A percentile compares a stretch with the other conserved stretches of the same genome.
phyloP scores from a whole-genome alignment of 2,113 vertebrate species.

The Helogale parvula region DNA sequence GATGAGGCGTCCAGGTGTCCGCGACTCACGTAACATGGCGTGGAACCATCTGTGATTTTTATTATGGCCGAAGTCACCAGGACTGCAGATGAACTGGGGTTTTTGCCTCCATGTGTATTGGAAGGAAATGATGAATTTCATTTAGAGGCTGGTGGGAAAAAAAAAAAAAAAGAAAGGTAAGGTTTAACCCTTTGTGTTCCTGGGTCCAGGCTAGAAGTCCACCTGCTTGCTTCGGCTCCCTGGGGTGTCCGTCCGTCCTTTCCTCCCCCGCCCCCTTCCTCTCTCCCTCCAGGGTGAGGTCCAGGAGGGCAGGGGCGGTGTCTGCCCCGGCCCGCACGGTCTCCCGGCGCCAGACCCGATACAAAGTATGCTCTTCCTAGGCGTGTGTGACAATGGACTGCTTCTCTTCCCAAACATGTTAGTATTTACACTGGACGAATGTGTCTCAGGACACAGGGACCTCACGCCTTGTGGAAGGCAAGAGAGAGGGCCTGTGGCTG shows the following conservation, averaged over 20 bases:
- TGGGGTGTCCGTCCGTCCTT: not conserved
- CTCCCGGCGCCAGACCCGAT: not conserved
- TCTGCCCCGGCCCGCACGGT: too few species aligned
- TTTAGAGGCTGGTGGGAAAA: too few species aligned
- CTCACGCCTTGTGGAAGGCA: accelerated
- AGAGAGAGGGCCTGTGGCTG: not conserved
- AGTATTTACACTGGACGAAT: accelerated
- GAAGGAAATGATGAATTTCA: not conserved
- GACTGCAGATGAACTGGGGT: accelerated
- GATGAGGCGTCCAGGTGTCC: accelerated
- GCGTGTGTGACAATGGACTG: accelerated
- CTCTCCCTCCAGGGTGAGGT: not conserved
- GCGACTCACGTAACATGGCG: accelerated
- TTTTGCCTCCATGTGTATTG: accelerated
- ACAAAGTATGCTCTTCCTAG: not conserved
- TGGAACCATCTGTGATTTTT: not conserved
- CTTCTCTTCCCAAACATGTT: not conserved
- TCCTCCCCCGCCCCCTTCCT: accelerated
- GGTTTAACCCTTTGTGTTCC: not conserved
- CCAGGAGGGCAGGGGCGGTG: not conserved
- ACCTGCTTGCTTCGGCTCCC: not conserved
- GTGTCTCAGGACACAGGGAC: not conserved
- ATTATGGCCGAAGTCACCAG: not conserved
- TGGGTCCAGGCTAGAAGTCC: accelerated
- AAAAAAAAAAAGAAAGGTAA: not conserved